These are phyloP conservation scores for Aphelenchoides bicaudatus DNA, from an alignment of 2,888 invertebrate genomes.

Conservation along the genomic window DNA sequence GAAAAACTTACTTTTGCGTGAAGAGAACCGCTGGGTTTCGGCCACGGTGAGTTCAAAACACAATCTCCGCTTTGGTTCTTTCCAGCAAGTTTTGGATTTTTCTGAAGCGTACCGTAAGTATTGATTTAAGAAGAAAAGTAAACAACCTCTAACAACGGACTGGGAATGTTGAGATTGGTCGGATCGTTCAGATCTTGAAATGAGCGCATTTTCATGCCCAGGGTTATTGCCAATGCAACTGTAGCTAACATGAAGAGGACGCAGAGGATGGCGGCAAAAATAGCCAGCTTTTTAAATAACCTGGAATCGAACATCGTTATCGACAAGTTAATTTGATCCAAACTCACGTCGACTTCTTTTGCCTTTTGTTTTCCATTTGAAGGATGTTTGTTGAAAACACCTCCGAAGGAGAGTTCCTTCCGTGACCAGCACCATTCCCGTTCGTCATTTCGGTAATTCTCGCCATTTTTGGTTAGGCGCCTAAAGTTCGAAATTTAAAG, in stretches of 20 bases:
- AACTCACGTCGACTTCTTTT: conserved; percentile 26
- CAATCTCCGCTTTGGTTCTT: neutral
- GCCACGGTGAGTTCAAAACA: conserved; percentile 29
- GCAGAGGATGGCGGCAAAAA: conserved; percentile 49
- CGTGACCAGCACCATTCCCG: conserved; percentile 12
- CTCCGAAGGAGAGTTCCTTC: conserved; percentile 46
- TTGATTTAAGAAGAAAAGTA: neutral
- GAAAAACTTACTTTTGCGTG: conserved; percentile 28
- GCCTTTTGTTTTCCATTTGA: conserved; percentile 43
- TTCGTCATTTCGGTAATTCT: conserved; percentile 20
- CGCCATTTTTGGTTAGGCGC: conserved; percentile 9
- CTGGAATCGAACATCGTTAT: conserved; percentile 22
- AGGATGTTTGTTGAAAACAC: conserved; percentile 54
- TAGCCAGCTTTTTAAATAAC: conserved; percentile 42
- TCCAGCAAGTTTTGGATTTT: neutral
- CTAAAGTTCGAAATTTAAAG: too few species aligned
- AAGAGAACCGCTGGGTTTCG: conserved; percentile 43
- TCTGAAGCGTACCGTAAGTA: neutral
- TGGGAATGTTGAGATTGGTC: neutral
- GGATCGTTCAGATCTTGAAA: conserved; percentile 17
- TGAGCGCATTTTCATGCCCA: conserved; percentile 45
- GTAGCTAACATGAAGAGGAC: conserved; percentile 54
- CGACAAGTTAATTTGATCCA: neutral
- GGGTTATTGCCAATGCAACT: conserved; percentile 48
- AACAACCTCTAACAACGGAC: conserved; percentile 4